Base-by-base conservation (phyloP, 2,888 invertebrate genomes). In the Conus canariensis region DNA sequence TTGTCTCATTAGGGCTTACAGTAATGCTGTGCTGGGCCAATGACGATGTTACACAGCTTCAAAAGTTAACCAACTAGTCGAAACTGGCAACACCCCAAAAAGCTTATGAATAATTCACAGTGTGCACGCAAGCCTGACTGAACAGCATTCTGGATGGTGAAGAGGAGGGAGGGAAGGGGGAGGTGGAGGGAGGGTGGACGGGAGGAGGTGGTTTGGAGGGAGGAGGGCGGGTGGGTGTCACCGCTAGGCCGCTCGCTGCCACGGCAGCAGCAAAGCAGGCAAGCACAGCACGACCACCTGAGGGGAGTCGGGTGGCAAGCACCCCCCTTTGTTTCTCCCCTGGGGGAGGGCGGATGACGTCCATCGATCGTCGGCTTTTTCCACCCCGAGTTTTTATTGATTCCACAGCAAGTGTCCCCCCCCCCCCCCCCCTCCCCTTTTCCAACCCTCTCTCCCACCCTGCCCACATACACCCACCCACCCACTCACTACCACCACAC, bases 341-440 rank as follows among this genome's bases (percentile, higher is more conserved):
- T 83, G 83, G 82, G 67, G 59, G 70, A 19, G 77, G 80, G 83
- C 45, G 88, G 88, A 67, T 86, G 86, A 67, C 64, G 56, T 74
- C 64, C 85, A 89, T 89, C 83, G 88, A 89, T 89, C 64, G 82
- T 45, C 9, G 83, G 82, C 60, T 86, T 86, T 89, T 89, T 89
- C 88, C 83, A 89, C 83, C 86, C 86, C 67, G 83, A 89, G 88
- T 85, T 83, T 5, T 45, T 67, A 83, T 82, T 82, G 88, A 89
- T 89, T 89, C 60, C 77, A 64, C 64, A 60, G 58, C 88, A 60
- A 88, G 88, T 80, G 60, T 14, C 58, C n/a, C 77, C 60, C 77
- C 59, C 64, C 16, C 86, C 85, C n/a, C n/a, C 60, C 25, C 60
- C 60, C n/a, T 8, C n/a, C n/a, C 25, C n/a, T 22, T 9, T 4